These are phyloP conservation scores for Selenia dentaria DNA, from an alignment of 2,888 invertebrate genomes.

Conservation along the genomic window DNA sequence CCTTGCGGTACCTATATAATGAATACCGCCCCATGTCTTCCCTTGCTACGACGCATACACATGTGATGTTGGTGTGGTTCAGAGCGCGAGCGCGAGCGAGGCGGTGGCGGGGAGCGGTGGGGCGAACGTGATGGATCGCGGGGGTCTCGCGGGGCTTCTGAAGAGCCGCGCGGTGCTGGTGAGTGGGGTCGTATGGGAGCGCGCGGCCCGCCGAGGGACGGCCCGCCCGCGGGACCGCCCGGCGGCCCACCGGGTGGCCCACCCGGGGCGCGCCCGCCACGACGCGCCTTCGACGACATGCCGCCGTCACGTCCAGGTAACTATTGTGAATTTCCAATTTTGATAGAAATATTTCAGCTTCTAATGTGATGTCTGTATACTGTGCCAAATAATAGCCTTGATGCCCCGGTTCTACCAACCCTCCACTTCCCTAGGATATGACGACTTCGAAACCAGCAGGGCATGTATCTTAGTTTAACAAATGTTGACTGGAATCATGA, in stretches of 20 bases:
- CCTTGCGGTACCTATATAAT: too few species aligned
- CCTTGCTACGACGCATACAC: too few species aligned
- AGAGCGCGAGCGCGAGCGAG: slow-evolving; percentile 62
- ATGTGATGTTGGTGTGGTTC: too few species aligned
- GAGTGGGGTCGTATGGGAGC: slow-evolving; percentile 69
- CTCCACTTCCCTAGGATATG: too few species aligned
- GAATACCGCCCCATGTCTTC: too few species aligned
- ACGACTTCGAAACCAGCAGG: too few species aligned
- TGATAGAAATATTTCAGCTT: too few species aligned
- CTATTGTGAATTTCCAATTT: slow-evolving; percentile 8
- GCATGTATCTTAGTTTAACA: too few species aligned
- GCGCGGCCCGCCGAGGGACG: slow-evolving; percentile 51
- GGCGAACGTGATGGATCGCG: slow-evolving; percentile 56
- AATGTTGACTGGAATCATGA: too few species aligned
- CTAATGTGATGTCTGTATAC: too few species aligned
- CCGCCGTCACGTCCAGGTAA: slow-evolving; percentile 68
- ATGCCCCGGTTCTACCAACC: too few species aligned
- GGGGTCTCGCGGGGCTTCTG: slow-evolving; percentile 68
- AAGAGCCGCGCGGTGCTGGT: slow-evolving; percentile 62
- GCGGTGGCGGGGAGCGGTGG: slow-evolving; percentile 70
- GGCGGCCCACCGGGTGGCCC: slow-evolving; percentile 38
- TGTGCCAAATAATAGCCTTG: too few species aligned
- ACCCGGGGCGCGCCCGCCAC: slow-evolving; percentile 52
- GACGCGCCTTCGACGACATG: slow-evolving; percentile 72
- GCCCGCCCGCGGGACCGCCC: slow-evolving; percentile 45